These are phyloP conservation scores for Equus przewalskii DNA, from an alignment of 2,113 vertebrate genomes.

Conservation along the genomic window DNA sequence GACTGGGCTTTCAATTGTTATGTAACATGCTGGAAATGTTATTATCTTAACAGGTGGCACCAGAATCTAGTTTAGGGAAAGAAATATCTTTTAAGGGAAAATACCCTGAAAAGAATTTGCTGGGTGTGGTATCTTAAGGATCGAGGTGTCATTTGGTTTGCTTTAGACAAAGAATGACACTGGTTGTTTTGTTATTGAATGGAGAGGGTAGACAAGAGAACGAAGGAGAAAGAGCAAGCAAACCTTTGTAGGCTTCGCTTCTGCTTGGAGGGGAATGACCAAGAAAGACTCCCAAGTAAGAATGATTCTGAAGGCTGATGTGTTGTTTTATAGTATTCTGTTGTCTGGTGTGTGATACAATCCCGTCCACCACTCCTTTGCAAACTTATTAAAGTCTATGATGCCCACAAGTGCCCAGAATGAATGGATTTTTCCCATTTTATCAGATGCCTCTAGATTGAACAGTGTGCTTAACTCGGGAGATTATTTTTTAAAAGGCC, in stretches of 20 bases:
- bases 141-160: neutral
- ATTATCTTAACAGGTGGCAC: neutral
- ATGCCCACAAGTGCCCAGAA: neutral
- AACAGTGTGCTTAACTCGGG: neutral
- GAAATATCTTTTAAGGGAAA: neutral
- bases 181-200: neutral
- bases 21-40: neutral
- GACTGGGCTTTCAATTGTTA: neutral
- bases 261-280: neutral
- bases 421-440: neutral
- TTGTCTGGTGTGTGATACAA: neutral
- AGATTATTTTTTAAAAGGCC: neutral
- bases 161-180: neutral
- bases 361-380: neutral
- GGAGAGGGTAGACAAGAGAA: neutral
- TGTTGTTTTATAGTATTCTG: neutral
- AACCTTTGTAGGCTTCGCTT: neutral
- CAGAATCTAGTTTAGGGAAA: constrained; percentile 1
- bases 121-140: neutral
- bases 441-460: neutral
- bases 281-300: neutral
- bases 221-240: neutral
- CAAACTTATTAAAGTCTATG: neutral
- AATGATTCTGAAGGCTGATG: neutral
- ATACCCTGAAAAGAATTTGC: neutral